phyloP scores from a whole-genome alignment of 2,888 invertebrate genomes.

The Drosophila emarginata region DNA sequence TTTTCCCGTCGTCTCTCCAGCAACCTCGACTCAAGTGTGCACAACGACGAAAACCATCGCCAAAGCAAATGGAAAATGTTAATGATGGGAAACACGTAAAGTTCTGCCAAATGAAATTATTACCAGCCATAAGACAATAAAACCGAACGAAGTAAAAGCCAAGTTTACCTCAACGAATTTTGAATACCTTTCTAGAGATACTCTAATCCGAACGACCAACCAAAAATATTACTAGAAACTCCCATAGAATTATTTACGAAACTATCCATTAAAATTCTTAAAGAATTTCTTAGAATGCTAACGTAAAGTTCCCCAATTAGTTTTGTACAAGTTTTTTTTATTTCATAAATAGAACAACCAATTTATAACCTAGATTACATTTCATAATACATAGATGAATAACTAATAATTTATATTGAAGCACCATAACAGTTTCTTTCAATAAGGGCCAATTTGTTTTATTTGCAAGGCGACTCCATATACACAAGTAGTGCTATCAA shows the following conservation, averaged over 20 bases:
- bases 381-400: no score
- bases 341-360: no score
- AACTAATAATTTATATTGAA: no score
- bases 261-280: no score
- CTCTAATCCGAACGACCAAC: no score
- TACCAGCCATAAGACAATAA: slow-evolving; percentile 47
- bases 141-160: slow-evolving; percentile 6
- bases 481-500: neutral
- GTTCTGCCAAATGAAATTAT: slow-evolving; percentile 54
- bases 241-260: no score
- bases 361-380: no score
- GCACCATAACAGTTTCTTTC: neutral
- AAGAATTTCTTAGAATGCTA: no score
- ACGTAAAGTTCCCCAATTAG: no score
- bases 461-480: neutral
- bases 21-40: slow-evolving; percentile 43
- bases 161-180: neutral
- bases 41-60: slow-evolving; percentile 11
- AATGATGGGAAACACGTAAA: slow-evolving; percentile 23
- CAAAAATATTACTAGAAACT: no score
- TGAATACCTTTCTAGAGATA: no score
- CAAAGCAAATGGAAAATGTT: neutral
- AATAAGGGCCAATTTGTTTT: neutral
- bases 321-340: no score
- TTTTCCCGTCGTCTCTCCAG: slow-evolving; percentile 7